Percentiles rank a stretch among this genome's conserved stretches.
Evolutionary conservation across 2,113 vertebrate genomes (phyloP).

Genomic region (Barbus barbus): DNA sequence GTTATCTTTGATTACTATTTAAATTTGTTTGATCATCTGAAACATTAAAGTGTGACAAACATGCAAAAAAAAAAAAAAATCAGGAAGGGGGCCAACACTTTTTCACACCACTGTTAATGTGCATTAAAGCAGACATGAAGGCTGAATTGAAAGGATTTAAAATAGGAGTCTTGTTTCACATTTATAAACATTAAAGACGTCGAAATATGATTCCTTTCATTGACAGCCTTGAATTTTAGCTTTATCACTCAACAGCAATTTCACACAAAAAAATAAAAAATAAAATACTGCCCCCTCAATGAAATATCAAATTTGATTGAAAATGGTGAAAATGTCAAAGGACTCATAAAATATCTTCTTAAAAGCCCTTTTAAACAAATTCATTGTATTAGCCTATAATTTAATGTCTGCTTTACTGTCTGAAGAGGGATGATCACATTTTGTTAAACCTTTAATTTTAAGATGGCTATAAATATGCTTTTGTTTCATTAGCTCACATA

Average conservation of each 20-base stretch:
- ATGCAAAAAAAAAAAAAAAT: too few relatives aligned
- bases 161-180: too few relatives aligned
- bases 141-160: neutral
- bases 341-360: neutral
- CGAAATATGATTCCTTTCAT: conserved; percentile 19
- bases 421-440: conserved; percentile 10
- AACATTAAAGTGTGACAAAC: too few relatives aligned
- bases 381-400: conserved; percentile 14
- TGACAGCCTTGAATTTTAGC: conserved; percentile 19
- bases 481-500: conserved; percentile 7
- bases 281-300: neutral
- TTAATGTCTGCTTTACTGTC: conserved; percentile 18
- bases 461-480: conserved; percentile 19
- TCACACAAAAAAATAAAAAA: neutral
- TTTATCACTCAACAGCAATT: neutral
- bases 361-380: too few relatives aligned
- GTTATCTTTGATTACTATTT: too few relatives aligned
- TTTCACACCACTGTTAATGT: too few relatives aligned
- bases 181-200: neutral
- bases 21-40: too few relatives aligned
- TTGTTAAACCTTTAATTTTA: conserved; percentile 31
- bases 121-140: neutral
- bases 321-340: conserved; percentile 38
- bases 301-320: conserved; percentile 6
- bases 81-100: too few relatives aligned